Evolutionary conservation across 2,113 vertebrate genomes (phyloP).

Genomic region (Oenanthe melanoleuca): DNA sequence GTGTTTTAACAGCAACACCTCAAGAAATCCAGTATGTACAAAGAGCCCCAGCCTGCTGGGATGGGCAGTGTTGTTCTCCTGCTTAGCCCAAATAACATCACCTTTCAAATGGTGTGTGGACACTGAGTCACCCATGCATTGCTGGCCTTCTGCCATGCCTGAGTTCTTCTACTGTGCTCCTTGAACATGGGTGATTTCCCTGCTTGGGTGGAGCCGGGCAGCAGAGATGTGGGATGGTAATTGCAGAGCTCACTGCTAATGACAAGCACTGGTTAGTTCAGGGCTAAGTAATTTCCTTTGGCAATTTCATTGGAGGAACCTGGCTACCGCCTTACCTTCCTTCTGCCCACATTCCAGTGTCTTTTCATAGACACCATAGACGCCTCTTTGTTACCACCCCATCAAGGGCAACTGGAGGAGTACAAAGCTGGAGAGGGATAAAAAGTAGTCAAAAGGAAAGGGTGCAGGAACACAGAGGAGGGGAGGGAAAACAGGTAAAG

Average conservation of each 20-base stretch:
- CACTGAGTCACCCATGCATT: not conserved
- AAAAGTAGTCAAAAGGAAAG: not conserved
- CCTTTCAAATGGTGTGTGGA: accelerated
- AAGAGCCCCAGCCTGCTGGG: not conserved
- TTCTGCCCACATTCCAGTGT: not conserved
- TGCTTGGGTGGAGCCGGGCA: not conserved
- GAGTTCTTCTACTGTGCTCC: not conserved
- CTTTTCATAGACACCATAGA: not conserved
- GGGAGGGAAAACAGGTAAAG: not conserved
- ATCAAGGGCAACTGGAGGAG: not conserved
- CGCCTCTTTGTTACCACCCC: accelerated
- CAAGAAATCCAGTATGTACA: not conserved
- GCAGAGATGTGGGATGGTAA: not conserved
- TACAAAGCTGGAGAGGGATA: not conserved
- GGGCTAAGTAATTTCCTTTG: not conserved
- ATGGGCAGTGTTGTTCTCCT: not conserved
- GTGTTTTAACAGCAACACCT: not conserved
- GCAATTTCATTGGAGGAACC: not conserved
- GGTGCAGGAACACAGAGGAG: not conserved
- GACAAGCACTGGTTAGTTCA: not conserved
- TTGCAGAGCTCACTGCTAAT: not conserved
- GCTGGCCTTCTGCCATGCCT: not conserved
- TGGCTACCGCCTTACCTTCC: not conserved
- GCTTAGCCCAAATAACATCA: not conserved
- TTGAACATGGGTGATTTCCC: not conserved